These are phyloP conservation scores for Hydraecia micacea DNA, from an alignment of 2,888 invertebrate species.

Conservation along the genomic window DNA sequence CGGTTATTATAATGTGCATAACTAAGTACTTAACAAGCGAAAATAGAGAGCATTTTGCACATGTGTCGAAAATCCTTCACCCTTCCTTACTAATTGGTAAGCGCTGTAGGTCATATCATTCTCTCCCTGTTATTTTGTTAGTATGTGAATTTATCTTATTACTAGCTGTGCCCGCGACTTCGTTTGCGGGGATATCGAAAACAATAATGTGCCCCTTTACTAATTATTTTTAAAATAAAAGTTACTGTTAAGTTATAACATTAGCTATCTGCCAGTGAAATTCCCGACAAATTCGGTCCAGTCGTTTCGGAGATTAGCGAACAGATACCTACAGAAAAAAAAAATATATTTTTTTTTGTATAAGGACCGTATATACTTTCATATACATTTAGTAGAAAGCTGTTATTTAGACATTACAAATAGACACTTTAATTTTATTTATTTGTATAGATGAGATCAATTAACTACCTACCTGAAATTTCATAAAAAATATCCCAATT, in stretches of 20 bases:
- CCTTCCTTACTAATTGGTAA: constrained; percentile 13
- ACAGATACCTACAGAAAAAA: no score
- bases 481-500: neutral
- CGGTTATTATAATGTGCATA: constrained; percentile 18
- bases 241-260: no score
- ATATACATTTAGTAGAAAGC: neutral
- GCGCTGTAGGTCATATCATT: constrained; percentile 11
- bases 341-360: no score
- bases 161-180: neutral
- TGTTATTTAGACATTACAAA: neutral
- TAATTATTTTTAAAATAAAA: no score
- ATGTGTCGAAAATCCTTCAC: constrained; percentile 36
- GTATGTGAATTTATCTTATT: neutral
- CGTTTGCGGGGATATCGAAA: neutral
- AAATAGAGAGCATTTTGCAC: constrained; percentile 18
- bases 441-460: neutral
- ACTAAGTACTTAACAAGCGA: constrained; percentile 27
- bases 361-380: no score
- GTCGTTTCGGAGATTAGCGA: no score
- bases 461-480: neutral
- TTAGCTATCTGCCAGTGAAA: no score
- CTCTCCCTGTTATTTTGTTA: neutral
- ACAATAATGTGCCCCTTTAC: no score
- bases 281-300: no score
- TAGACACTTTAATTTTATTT: neutral